Evolutionary conservation across 1,140 invertebrate species (phyloP), one percentile per base, ranked within the genome.

Genomic region (Myzus persicae): DNA sequence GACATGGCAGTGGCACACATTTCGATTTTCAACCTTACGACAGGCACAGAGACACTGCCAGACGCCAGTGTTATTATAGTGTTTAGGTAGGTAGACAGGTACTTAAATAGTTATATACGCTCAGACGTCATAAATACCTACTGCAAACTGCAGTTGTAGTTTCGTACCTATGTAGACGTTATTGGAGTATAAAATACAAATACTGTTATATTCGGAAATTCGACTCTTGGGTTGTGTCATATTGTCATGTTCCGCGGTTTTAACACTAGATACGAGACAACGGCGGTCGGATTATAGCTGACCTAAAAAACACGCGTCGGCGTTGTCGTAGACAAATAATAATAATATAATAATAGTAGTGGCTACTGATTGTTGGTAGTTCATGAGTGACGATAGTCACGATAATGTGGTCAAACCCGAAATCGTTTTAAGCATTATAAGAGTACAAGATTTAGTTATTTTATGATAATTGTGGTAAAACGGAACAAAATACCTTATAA

Each of bases 131-230:
- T 9, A 26, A n/a, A 76, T n/a, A 76, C n/a, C n/a, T n/a, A n/a
- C n/a, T n/a, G n/a, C n/a, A n/a, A n/a, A n/a, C 31, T 31, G 31
- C 59, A 67, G 31, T 67, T n/a, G n/a, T 76, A 76, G 59, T 76
- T 14, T 18, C n/a, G 5, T 67, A 67, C 0, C 1, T 76, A n/a
- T 76, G 14, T 76, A 76, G 59, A 76, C 31, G 59, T 76, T 76
- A 76, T 76, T n/a, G 36, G 59, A 76, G 59, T 76, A 76, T 76
- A 76, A n/a, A n/a, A n/a, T n/a, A n/a, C n/a, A n/a, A 76, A 76
- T n/a, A 76, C 59, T 76, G n/a, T 76, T 76, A 76, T 76, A 76
- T n/a, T 76, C n/a, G n/a, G 31, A 76, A 76, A 76, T n/a, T 76
- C n/a, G 59, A 76, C n/a, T 76, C 59, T 76, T n/a, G 31, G 59